Percentiles rank a stretch among this genome's conserved stretches.
These are phyloP conservation scores for Carterocephalus palaemon DNA, from an alignment of 2,888 invertebrate genomes.

Conservation along the genomic window DNA sequence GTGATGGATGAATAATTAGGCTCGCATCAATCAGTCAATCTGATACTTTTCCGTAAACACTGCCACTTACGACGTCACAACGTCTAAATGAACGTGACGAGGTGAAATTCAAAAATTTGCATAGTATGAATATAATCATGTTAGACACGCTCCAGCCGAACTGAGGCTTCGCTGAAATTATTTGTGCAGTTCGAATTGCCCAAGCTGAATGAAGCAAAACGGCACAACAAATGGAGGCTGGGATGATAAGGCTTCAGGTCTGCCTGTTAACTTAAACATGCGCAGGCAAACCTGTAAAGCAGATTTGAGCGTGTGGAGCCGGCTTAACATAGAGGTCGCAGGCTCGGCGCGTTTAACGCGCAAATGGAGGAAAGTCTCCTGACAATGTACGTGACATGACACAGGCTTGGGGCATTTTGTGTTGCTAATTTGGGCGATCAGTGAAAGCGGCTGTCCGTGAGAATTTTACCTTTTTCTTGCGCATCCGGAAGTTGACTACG, in stretches of 20 bases:
- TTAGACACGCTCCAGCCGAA: no score
- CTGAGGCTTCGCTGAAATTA: no score
- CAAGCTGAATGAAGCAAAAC: no score
- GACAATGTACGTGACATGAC: slow-evolving; percentile 19
- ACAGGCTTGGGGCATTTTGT: slow-evolving; percentile 21
- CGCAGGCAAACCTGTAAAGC: no score
- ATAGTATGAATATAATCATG: slow-evolving; percentile 20
- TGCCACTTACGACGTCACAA: no score
- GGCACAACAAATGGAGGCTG: no score
- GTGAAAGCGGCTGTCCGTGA: slow-evolving; percentile 23
- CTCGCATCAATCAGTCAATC: slow-evolving; percentile 12
- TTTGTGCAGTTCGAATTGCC: no score
- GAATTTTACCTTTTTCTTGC: slow-evolving; percentile 18
- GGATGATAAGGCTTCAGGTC: no score
- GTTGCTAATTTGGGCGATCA: slow-evolving; percentile 24
- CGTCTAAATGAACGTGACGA: slow-evolving; percentile 10
- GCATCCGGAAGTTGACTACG: slow-evolving; percentile 21
- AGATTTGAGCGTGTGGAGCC: no score
- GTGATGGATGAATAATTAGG: slow-evolving; percentile 1
- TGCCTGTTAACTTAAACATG: no score
- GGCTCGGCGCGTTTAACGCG: slow-evolving; percentile 15
- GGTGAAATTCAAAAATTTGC: slow-evolving; percentile 20
- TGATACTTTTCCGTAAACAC: slow-evolving; percentile 2
- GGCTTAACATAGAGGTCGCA: no score
- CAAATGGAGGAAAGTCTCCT: slow-evolving; percentile 18